Evolutionary conservation across 2,113 vertebrate genomes (phyloP).

Genomic region (Sylvia atricapilla): DNA sequence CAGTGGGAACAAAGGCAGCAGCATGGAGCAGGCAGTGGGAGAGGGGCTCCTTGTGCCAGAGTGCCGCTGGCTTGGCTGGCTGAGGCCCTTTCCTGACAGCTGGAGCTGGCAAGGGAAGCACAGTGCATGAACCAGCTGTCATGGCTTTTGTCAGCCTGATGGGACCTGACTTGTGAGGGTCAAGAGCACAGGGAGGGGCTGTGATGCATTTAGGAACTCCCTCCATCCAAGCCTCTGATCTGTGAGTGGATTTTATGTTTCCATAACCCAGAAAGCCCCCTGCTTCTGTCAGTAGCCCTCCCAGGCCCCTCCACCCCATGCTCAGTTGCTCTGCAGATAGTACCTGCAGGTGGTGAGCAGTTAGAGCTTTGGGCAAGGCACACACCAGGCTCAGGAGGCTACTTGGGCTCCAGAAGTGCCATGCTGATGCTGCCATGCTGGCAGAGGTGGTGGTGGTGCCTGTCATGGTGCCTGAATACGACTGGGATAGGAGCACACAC

Average conservation of each 20-base stretch:
- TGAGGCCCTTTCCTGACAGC: background rate
- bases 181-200: background rate
- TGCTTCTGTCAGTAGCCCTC: background rate
- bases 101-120: background rate
- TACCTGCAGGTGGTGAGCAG: background rate
- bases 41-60: background rate
- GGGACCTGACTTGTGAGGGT: background rate
- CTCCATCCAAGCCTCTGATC: background rate
- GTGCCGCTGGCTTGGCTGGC: background rate
- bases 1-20: background rate
- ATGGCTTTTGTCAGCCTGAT: background rate
- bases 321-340: background rate
- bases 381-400: background rate
- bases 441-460: background rate
- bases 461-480: fast-evolving
- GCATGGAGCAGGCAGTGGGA: background rate
- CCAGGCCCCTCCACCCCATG: background rate
- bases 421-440: background rate
- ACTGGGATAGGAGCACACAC: background rate
- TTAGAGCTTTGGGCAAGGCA: background rate
- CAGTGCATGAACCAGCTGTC: background rate
- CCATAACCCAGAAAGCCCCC: background rate
- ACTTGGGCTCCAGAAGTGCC: background rate
- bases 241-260: background rate
- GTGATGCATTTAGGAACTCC: background rate